A percentile compares a stretch with the other conserved stretches of the same genome.
These are phyloP conservation scores for Pangasianodon hypophthalmus DNA, from an alignment of 2,113 vertebrate species.

Conservation along the genomic window DNA sequence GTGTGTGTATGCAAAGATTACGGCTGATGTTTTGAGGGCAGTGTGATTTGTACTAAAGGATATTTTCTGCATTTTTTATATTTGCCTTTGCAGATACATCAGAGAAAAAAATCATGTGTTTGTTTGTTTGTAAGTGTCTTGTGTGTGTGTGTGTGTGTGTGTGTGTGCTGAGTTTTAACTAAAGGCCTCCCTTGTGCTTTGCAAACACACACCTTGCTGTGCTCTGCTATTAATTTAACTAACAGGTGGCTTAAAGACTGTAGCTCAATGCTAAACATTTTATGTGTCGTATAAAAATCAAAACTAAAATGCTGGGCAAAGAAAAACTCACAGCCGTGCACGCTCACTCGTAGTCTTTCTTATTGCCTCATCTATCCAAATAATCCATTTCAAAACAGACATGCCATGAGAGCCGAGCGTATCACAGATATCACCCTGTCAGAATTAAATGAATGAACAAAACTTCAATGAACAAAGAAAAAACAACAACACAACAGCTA, in stretches of 20 bases:
- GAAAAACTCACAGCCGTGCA: background rate
- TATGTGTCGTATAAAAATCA: background rate
- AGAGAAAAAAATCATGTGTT: background rate
- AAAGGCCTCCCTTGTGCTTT: background rate
- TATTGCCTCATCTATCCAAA: constrained; percentile 22
- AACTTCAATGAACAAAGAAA: background rate
- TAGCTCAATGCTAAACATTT: constrained; percentile 30
- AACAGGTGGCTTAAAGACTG: constrained; percentile 26
- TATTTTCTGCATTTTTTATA: constrained; percentile 8
- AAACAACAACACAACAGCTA: background rate
- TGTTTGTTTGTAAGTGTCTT: background rate
- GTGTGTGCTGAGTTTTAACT: background rate
- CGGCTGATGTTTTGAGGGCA: background rate
- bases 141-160: background rate
- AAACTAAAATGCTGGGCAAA: background rate
- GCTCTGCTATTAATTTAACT: constrained; percentile 34
- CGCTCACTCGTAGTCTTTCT: background rate
- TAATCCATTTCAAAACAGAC: constrained; percentile 31
- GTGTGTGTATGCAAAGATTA: background rate
- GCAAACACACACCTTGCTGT: constrained; percentile 19
- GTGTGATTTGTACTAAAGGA: constrained; percentile 22
- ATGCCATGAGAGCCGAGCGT: background rate
- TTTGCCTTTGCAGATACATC: background rate
- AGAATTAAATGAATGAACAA: constrained; percentile 15
- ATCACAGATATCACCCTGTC: constrained; percentile 25